Percentiles rank a stretch among this genome's conserved stretches.
phyloP scores from a whole-genome alignment of 2,113 vertebrate species.

The Hystrix cristata region DNA sequence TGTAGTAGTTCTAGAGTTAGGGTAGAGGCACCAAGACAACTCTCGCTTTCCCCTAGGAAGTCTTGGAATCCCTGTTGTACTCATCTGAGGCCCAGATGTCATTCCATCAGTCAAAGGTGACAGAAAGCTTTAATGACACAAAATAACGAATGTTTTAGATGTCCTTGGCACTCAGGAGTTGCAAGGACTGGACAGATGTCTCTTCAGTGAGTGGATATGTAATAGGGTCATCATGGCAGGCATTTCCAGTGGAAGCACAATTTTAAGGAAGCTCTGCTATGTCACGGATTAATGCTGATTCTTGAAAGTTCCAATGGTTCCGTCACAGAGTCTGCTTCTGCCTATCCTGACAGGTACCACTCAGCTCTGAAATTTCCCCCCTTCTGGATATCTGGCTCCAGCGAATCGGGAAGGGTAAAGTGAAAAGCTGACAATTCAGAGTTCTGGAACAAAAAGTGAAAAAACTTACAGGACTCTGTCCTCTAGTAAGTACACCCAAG shows the following conservation, averaged over 20 bases:
- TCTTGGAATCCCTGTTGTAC: background rate
- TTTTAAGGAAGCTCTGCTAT: background rate
- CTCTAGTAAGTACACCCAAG: background rate
- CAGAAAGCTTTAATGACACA: background rate
- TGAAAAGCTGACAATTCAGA: background rate
- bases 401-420: background rate
- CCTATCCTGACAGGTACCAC: background rate
- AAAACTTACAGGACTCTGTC: background rate
- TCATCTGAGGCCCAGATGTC: background rate
- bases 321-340: background rate
- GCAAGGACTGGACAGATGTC: background rate
- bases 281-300: background rate
- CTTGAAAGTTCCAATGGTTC: background rate
- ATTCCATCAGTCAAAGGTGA: background rate
- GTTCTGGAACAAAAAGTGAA: background rate
- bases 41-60: background rate
- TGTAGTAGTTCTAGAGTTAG: background rate
- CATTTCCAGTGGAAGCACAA: conserved; percentile 1
- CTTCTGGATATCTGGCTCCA: background rate
- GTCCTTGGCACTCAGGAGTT: background rate
- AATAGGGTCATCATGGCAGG: background rate
- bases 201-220: background rate
- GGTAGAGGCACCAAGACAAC: background rate
- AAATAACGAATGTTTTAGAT: background rate
- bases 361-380: background rate